Percentiles rank a stretch among this genome's conserved stretches.
phyloP scores from a whole-genome alignment of 2,888 invertebrate genomes.

The Sinotaia quadrata region DNA sequence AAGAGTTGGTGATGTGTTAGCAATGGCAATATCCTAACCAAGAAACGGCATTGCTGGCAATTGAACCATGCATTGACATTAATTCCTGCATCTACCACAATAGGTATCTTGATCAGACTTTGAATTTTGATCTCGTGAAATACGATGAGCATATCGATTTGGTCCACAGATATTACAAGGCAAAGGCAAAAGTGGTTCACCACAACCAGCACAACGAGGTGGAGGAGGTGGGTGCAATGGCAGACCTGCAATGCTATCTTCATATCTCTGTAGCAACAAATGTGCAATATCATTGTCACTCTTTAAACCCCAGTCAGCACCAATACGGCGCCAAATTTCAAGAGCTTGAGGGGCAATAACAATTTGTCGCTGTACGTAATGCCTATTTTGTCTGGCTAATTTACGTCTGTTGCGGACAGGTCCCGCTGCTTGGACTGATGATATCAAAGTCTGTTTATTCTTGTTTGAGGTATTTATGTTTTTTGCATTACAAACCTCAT shows the following conservation, averaged over 20 bases:
- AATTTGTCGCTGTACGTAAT: background rate
- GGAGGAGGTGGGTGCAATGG: slow-evolving; percentile 17
- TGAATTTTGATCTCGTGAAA: background rate
- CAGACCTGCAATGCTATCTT: slow-evolving; percentile 14
- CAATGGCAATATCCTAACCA: too few species aligned
- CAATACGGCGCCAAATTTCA: slow-evolving; percentile 13
- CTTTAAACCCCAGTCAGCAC: slow-evolving; percentile 17
- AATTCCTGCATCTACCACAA: slow-evolving; percentile 8
- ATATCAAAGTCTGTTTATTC: too few species aligned
- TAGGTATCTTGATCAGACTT: background rate
- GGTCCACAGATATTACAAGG: slow-evolving; percentile 17
- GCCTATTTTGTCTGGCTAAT: background rate
- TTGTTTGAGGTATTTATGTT: too few species aligned
- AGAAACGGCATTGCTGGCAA: too few species aligned
- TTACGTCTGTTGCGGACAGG: slow-evolving; percentile 10
- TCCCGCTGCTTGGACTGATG: too few species aligned
- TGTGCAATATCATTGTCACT: slow-evolving; percentile 15
- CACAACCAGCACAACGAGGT: slow-evolving; percentile 15
- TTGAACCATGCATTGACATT: too few species aligned
- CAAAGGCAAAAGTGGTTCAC: background rate
- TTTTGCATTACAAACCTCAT: background rate
- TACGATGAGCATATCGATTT: background rate
- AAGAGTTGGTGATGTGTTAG: too few species aligned
- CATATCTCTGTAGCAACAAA: slow-evolving; percentile 12
- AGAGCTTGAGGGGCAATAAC: background rate